phyloP scores from a whole-genome alignment of 2,888 invertebrate genomes.

The Hedychridium roseum region DNA sequence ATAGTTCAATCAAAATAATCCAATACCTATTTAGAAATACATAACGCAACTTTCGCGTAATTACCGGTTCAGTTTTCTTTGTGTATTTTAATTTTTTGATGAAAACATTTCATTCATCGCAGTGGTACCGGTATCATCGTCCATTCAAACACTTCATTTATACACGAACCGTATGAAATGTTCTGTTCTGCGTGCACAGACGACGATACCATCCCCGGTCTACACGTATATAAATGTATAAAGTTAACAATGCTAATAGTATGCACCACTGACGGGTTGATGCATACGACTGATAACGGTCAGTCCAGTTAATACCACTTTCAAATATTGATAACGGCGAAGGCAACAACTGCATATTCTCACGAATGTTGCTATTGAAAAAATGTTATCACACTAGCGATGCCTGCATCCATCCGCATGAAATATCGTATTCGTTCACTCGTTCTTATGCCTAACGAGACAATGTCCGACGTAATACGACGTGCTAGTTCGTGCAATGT shows the following conservation, averaged over 20 bases:
- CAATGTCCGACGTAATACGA: no score
- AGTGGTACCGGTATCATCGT: no score
- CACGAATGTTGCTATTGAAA: conserved; percentile 17
- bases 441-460: neutral
- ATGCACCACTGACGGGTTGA: conserved; percentile 23
- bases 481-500: no score
- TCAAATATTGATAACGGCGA: conserved; percentile 33
- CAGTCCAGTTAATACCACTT: conserved; percentile 32
- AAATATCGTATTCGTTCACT: conserved; percentile 22
- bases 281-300: conserved; percentile 32
- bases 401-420: conserved; percentile 16
- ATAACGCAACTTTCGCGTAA: no score
- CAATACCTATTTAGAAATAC: no score
- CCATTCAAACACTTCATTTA: no score
- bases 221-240: conserved; percentile 33
- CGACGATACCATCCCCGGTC: conserved; percentile 28
- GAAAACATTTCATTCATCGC: no score
- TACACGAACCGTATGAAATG: conserved; percentile 10
- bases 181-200: conserved; percentile 32
- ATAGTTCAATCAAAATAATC: no score
- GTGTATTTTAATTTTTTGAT: no score
- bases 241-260: conserved; percentile 41
- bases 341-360: conserved; percentile 39
- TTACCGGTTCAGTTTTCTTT: no score
- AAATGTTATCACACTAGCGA: conserved; percentile 26